A percentile compares a stretch with the other conserved stretches of the same genome.
Conservation (phyloP, 2,113 vertebrate genomes). For the Amphiprion percula region DNA sequence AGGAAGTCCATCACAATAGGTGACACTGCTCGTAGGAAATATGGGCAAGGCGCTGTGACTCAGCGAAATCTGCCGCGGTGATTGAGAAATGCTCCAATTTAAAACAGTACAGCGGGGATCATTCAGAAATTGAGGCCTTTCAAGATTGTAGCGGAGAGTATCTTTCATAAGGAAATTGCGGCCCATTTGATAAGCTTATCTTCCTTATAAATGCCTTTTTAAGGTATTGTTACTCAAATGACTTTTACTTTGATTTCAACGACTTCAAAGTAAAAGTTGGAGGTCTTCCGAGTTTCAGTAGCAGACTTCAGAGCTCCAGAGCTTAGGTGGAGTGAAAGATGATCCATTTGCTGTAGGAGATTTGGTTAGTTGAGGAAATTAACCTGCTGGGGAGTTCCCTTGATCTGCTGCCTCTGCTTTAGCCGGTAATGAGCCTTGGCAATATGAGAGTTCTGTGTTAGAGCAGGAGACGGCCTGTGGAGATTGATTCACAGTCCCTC, state of each 20-base stretch:
- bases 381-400: slow-evolving; percentile 70
- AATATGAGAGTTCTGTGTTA: slow-evolving; percentile 66
- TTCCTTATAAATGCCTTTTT: slow-evolving; percentile 52
- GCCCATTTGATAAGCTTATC: slow-evolving; percentile 74
- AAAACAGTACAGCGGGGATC: slow-evolving; percentile 19
- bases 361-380: slow-evolving; percentile 79
- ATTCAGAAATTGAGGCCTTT: slow-evolving; percentile 41
- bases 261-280: slow-evolving; percentile 73
- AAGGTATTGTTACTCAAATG: slow-evolving; percentile 55
- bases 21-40: slow-evolving; percentile 47
- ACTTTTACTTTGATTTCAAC: slow-evolving; percentile 63
- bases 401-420: slow-evolving; percentile 72
- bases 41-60: slow-evolving; percentile 47
- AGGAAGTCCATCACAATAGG: slow-evolving; percentile 65
- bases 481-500: slow-evolving; percentile 18
- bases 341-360: slow-evolving; percentile 78
- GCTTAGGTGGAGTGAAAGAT: slow-evolving; percentile 71
- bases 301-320: slow-evolving; percentile 60
- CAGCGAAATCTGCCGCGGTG: slow-evolving; percentile 39
- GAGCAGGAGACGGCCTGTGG: slow-evolving; percentile 16
- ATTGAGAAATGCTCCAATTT: slow-evolving; percentile 45
- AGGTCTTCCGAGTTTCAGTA: slow-evolving; percentile 54
- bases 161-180: slow-evolving; percentile 68
- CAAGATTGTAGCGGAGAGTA: slow-evolving; percentile 47
- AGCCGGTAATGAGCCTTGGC: slow-evolving; percentile 72